Base-by-base conservation (phyloP, 2,888 invertebrate species). In the Schizotus pectinicornis region DNA sequence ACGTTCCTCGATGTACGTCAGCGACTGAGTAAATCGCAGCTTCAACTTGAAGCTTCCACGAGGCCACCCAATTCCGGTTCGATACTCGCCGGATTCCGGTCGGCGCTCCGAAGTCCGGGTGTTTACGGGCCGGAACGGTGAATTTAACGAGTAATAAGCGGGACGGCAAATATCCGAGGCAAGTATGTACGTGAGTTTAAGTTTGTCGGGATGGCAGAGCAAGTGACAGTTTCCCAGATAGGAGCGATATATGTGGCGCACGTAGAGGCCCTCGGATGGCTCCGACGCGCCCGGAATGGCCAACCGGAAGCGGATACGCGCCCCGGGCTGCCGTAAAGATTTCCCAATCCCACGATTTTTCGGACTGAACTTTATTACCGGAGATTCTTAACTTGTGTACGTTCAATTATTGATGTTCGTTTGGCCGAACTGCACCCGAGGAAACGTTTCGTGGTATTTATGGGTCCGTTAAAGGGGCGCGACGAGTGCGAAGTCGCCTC, bases 261-360 rank as follows among this genome's bases (percentile, higher is more conserved):
- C 72, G 72, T 72, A 65, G 56, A 60, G 61, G 56, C 64, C 65
- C 67, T 68, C 67, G 60, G 67, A 71, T 68, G 67, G 66, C 59
- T 62, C 56, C 62, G 59, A 71, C 69, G 70, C 70, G 68, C 51
- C 61, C 62, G 53, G 68, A 71, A 71, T 67, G 68, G 61, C 67
- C 69, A 67, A 67, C 64, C 62, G 65, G 68, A 65, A 67, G 62
- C 67, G 66, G 64, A 70, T 62, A 67, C 61, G 52, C 63, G 62
- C 67, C 62, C 60, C 65, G 53, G 62, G 59, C 64, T 55, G 65
- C 56, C 62, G 67, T 67, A 66, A 69, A 69, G 69, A 69, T 69
- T 70, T 70, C 69, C 66, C 67, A 69, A 59, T 60, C 59, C 63
- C 58, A 56, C 63, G 64, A 67, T 67, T 67, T 62, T 64, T 65